Evolutionary conservation across 2,888 invertebrate genomes (phyloP).

Genomic region (Ophion obscuratus): DNA sequence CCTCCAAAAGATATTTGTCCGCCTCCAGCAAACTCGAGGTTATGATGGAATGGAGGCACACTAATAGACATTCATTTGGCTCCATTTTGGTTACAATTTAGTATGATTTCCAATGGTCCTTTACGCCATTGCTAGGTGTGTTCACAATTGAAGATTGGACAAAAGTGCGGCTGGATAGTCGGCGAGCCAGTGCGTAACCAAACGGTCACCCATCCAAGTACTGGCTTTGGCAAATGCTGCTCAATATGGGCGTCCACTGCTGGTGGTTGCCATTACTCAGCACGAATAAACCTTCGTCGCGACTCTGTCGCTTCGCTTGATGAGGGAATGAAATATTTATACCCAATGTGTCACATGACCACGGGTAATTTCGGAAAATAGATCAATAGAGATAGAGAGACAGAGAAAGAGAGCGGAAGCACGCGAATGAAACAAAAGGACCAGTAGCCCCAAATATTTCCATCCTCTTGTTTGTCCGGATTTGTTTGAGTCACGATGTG

Average conservation of each 20-base stretch:
- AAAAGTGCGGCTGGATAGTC: neutral
- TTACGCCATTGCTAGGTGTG: too few relatives aligned
- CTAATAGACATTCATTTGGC: too few relatives aligned
- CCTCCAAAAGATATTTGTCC: too few relatives aligned
- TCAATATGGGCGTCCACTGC: neutral
- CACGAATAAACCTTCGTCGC: neutral
- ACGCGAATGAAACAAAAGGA: neutral
- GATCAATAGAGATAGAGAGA: constrained; percentile 7
- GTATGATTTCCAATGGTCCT: too few relatives aligned
- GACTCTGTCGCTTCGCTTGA: neutral
- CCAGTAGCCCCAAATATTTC: constrained; percentile 8
- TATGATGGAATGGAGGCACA: too few relatives aligned
- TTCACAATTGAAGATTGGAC: neutral
- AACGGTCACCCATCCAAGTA: neutral
- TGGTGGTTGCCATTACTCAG: neutral
- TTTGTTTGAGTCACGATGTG: neutral
- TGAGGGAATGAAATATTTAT: neutral
- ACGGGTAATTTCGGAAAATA: neutral
- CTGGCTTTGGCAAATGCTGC: neutral
- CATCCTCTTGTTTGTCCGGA: constrained; percentile 2
- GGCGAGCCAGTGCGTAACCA: neutral
- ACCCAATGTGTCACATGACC: neutral
- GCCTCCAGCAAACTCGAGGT: too few relatives aligned
- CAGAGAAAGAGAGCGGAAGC: neutral
- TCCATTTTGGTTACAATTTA: too few relatives aligned